phyloP scores from a whole-genome alignment of 1,140 invertebrate genomes.

The Ostrea denselamellosa region DNA sequence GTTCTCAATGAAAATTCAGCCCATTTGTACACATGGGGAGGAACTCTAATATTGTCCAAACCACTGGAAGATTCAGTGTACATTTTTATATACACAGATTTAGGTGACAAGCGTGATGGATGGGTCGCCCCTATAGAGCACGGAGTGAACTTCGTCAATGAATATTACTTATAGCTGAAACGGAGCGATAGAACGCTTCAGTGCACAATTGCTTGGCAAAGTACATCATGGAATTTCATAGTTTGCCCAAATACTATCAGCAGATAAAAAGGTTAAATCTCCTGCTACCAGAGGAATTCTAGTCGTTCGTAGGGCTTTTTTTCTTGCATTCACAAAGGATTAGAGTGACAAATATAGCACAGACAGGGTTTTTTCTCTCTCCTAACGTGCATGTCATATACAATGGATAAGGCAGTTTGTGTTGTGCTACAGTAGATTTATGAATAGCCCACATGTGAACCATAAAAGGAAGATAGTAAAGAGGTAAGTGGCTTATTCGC shows the following conservation, averaged over 20 bases:
- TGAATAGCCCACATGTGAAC: neutral
- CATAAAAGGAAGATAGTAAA: neutral
- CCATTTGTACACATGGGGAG: neutral
- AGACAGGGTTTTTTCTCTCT: neutral
- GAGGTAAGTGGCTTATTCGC: neutral
- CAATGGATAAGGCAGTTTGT: slow-evolving; percentile 10
- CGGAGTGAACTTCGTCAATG: slow-evolving; percentile 33
- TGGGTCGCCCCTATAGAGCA: slow-evolving; percentile 22
- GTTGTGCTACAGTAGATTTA: slow-evolving; percentile 3
- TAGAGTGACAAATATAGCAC: slow-evolving; percentile 32
- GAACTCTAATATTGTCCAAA: neutral
- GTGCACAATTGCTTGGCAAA: slow-evolving; percentile 32
- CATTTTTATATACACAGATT: slow-evolving; percentile 40
- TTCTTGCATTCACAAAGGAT: slow-evolving; percentile 39
- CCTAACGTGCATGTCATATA: neutral
- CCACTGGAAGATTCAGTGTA: neutral
- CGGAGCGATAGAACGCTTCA: slow-evolving; percentile 16
- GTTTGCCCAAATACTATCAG: slow-evolving; percentile 39
- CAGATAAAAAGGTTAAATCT: slow-evolving; percentile 40
- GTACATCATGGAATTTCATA: slow-evolving; percentile 30
- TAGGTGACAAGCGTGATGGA: slow-evolving; percentile 18
- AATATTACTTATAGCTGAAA: slow-evolving; percentile 32
- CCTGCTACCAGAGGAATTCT: slow-evolving; percentile 23
- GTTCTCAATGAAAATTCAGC: neutral
- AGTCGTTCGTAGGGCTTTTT: slow-evolving; percentile 27